phyloP scores from a whole-genome alignment of 2,888 invertebrate genomes.

The Cerastis leucographa region DNA sequence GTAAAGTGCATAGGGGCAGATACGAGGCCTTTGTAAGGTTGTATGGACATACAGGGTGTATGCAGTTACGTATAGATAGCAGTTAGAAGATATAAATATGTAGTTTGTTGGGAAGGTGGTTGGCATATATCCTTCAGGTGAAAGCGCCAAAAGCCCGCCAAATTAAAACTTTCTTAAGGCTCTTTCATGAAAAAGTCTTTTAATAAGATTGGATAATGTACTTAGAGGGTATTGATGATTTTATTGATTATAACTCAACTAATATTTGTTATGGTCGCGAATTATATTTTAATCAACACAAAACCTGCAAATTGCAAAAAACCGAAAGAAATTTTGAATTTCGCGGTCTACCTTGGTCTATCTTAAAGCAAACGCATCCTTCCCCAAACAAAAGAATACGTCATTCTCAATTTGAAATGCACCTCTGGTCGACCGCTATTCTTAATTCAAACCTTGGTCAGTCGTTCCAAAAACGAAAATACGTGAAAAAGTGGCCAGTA shows the following conservation, averaged over 20 bases:
- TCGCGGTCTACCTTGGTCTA: too few species aligned
- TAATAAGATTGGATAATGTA: too few species aligned
- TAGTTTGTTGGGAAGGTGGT: neutral
- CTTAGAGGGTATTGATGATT: too few species aligned
- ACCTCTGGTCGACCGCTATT: neutral
- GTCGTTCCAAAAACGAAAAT: conserved; percentile 19
- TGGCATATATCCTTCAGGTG: neutral
- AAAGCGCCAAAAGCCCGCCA: too few species aligned
- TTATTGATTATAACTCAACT: too few species aligned
- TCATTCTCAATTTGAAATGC: neutral
- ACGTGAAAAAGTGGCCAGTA: conserved; percentile 30
- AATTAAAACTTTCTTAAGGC: too few species aligned
- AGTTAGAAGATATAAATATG: conserved; percentile 13
- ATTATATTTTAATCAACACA: too few species aligned
- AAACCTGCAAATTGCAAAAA: too few species aligned
- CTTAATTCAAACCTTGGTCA: conserved; percentile 1
- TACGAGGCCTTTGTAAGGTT: conserved; percentile 67
- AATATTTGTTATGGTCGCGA: too few species aligned
- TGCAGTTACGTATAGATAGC: conserved; percentile 1
- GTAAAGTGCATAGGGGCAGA: conserved; percentile 66
- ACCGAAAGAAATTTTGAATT: too few species aligned
- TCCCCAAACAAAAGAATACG: conserved; percentile 3
- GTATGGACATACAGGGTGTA: conserved; percentile 16
- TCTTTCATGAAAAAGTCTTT: too few species aligned
- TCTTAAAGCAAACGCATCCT: too few species aligned